Conservation (phyloP, 2,113 vertebrate species). For the Cochlearius cochlearius region DNA sequence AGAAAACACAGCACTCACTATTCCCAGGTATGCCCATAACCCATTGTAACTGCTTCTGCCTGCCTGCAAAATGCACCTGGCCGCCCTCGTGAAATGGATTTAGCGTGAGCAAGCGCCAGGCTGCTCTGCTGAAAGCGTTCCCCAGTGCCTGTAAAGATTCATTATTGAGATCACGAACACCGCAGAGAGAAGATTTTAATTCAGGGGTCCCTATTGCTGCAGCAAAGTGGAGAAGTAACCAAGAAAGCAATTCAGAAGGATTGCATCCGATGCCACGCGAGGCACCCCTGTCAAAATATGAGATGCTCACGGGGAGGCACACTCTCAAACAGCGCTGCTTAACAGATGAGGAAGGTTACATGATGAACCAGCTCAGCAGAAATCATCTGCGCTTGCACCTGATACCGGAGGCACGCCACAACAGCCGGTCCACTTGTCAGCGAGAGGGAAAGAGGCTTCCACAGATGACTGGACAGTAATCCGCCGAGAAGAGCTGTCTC, state of each 20-base stretch:
- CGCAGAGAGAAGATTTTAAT: background rate
- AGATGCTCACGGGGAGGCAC: background rate
- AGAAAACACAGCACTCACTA: background rate
- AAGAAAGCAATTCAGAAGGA: background rate
- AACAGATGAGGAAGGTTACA: background rate
- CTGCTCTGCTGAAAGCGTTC: background rate
- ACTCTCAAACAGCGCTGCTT: background rate
- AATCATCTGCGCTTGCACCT: slow-evolving; percentile 8
- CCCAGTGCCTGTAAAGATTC: background rate
- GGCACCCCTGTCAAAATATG: background rate
- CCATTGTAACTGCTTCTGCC: background rate
- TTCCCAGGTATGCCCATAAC: background rate
- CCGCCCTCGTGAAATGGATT: background rate
- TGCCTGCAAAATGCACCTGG: background rate
- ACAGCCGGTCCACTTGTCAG: background rate
- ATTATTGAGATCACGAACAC: background rate
- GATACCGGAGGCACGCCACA: background rate
- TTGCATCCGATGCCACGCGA: fast-evolving
- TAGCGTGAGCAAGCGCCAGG: background rate
- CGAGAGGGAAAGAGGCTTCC: background rate
- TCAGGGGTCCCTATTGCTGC: background rate
- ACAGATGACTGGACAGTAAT: slow-evolving; percentile 40
- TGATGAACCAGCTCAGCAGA: slow-evolving; percentile 18
- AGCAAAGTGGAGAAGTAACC: background rate
- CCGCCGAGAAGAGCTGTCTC: background rate